Base-by-base conservation (phyloP, 1,140 invertebrate species). In the Eufriesea mexicana region DNA sequence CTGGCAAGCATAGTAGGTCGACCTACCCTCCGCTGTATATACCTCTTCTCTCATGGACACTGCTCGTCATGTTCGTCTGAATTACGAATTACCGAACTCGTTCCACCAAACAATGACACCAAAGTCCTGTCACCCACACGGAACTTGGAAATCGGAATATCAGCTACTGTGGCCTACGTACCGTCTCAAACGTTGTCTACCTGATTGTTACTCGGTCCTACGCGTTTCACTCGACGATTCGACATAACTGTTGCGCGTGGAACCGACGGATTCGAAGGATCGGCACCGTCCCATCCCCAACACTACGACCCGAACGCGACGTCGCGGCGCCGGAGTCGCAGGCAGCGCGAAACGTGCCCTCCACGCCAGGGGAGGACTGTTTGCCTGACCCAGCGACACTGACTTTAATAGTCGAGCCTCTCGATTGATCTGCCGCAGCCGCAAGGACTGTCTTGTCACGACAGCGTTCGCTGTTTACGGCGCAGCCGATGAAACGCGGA, bases 361-460 rank as follows among this genome's bases (percentile, higher is more conserved):
- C 70, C 62, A 72, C 68, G 57, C 35, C 45, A 23, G 54, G n/a
- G 54, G 66, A 86, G 71, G 68, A 84, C 80, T 86, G 86, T 86
- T 83, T 73, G 73, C 47, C 71, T 20, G 71, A 70, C 55, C 57
- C 45, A 57, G 70, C 75, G 71, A 74, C 85, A 67, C 70, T 76
- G 75, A 91, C 87, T 92, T 91, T 89, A 92, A 91, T 85, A 87
- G 84, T 54, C 84, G 83, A 80, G 77, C 80, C 82, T 84, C 78
- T 89, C 89, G 89, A 92, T 92, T 92, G 92, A 92, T 92, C 89
- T 92, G 87, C 82, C 85, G 91, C 57, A 84, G 61, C 73, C 74
- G n/a, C 54, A 64, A 78, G 47, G 81, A 84, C 85, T 81, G 82
- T 79, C 79, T 84, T 81, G 85, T 77, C 85, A 81, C 73, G 70